Evolutionary conservation across 2,888 invertebrate genomes (phyloP).

Genomic region (Leucophenga maculata): DNA sequence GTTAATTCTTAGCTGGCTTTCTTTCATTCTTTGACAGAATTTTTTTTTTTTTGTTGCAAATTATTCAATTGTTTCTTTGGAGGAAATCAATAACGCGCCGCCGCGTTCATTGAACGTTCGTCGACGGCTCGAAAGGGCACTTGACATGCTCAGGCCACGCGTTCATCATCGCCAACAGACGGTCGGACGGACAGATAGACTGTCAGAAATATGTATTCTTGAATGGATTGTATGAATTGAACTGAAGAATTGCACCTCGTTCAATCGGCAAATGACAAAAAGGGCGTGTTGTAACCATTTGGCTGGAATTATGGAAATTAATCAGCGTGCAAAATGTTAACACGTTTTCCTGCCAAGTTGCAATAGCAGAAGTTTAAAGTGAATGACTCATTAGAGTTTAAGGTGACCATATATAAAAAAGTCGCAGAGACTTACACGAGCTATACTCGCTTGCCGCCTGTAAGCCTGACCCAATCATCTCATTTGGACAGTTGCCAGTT

Average conservation of each 20-base stretch:
- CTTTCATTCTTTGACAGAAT: not conserved
- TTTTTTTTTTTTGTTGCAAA: slow-evolving; percentile 1
- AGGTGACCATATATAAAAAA: too few relatives aligned
- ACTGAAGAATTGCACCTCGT: not conserved
- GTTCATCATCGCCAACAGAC: not conserved
- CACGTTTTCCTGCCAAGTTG: slow-evolving; percentile 6
- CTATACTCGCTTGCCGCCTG: too few relatives aligned
- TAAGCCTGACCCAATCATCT: too few relatives aligned
- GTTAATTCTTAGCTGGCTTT: slow-evolving; percentile 27
- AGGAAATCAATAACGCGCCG: slow-evolving; percentile 6
- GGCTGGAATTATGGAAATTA: slow-evolving; percentile 50
- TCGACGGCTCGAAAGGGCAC: not conserved
- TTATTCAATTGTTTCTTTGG: not conserved
- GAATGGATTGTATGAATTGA: not conserved
- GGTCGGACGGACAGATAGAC: not conserved
- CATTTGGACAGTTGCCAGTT: too few relatives aligned
- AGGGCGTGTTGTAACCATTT: slow-evolving; percentile 30
- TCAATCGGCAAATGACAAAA: slow-evolving; percentile 10
- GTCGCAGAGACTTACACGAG: too few relatives aligned
- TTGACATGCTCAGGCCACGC: slow-evolving; percentile 2
- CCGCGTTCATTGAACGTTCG: not conserved
- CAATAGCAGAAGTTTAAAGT: too few relatives aligned
- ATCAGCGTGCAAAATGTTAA: not conserved
- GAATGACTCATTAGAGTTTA: not conserved
- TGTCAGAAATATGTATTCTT: not conserved